Percentiles rank a stretch among this genome's conserved stretches.
phyloP scores from a whole-genome alignment of 2,888 invertebrate species.

The Lampropteryx suffumata region DNA sequence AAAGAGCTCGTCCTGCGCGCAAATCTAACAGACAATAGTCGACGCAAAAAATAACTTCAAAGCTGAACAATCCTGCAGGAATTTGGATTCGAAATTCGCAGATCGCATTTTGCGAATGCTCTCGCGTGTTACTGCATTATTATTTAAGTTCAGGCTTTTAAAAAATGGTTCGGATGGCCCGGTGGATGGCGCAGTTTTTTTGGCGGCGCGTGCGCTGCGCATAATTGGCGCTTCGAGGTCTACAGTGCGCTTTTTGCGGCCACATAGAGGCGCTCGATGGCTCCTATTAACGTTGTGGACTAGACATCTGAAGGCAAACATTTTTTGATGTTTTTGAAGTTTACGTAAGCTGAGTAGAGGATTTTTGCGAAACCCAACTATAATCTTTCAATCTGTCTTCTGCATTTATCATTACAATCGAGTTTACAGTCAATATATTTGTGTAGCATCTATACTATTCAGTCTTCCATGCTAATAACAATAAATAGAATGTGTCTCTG shows the following conservation, averaged over 20 bases:
- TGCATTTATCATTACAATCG: too few relatives aligned
- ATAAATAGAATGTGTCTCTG: too few relatives aligned
- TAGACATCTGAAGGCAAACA: conserved; percentile 3
- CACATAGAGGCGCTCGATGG: conserved; percentile 43
- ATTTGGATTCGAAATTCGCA: conserved; percentile 79
- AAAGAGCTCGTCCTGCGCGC: conserved; percentile 51
- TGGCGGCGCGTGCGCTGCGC: conserved; percentile 78
- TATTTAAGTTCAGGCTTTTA: conserved; percentile 76
- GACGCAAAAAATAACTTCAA: conserved; percentile 63
- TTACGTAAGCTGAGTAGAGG: too few relatives aligned
- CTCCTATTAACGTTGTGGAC: conserved; percentile 42
- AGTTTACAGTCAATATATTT: too few relatives aligned
- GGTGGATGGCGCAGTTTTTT: conserved; percentile 53
- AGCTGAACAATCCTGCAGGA: conserved; percentile 47
- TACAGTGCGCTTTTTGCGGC: conserved; percentile 56
- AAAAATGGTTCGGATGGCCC: conserved; percentile 71
- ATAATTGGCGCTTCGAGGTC: conserved; percentile 72
- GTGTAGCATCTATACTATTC: too few relatives aligned
- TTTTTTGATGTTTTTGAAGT: background rate
- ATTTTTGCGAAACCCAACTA: too few relatives aligned
- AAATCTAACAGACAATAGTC: conserved; percentile 74
- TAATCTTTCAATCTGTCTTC: too few relatives aligned
- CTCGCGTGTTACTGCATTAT: conserved; percentile 83
- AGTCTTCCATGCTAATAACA: too few relatives aligned
- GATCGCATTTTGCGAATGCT: conserved; percentile 80